Base-by-base conservation (phyloP, 2,888 invertebrate species). In the Drosophila percnosoma region DNA sequence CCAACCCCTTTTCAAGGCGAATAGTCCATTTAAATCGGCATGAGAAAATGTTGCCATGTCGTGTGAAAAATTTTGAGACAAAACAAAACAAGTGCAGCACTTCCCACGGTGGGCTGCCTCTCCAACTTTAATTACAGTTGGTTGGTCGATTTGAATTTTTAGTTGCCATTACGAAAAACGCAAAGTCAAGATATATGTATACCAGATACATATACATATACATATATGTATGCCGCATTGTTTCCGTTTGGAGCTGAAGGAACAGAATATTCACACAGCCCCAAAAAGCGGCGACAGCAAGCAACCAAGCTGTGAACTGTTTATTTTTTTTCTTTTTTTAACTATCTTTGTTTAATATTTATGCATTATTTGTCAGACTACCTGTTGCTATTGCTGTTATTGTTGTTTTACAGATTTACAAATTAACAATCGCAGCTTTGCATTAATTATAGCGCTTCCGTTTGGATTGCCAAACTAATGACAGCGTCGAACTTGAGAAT, bases 401-500 rank as follows among this genome's bases (percentile, higher is more conserved):
- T 74, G 54, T 60, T 49, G 68, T 40, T 61, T 85, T 80, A 85
- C 83, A 88, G 73, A 87, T 90, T 89, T 80, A 86, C 83, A 88
- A 90, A 88, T 90, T 86, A 83, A 83, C 78, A 79, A 82, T 79
- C 82, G 68, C 69, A 74, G 78, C 75, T 90, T 90, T 83, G 89
- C 87, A 87, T 87, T 87, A 90, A 87, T 90, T 87, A 87, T 87
- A 73, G 64, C 74, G 67, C 87, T 87, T 87, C 87, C 87, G 87
- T 78, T 79, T 69, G 67, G 42, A 52, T 70, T 69, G 68, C 68
- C 65, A 80, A 87, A 75, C 68, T 67, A 82, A 76, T 86, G 78
- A 71, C 65, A 62, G 60, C 59, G 27, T 78, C 66, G 49, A 81
- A 69, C 66, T 64, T 76, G 51, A 54, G 10, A 33, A 42, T 66